Base-by-base conservation (phyloP, 1,140 invertebrate species). In the Protaetia brevitarsis region DNA sequence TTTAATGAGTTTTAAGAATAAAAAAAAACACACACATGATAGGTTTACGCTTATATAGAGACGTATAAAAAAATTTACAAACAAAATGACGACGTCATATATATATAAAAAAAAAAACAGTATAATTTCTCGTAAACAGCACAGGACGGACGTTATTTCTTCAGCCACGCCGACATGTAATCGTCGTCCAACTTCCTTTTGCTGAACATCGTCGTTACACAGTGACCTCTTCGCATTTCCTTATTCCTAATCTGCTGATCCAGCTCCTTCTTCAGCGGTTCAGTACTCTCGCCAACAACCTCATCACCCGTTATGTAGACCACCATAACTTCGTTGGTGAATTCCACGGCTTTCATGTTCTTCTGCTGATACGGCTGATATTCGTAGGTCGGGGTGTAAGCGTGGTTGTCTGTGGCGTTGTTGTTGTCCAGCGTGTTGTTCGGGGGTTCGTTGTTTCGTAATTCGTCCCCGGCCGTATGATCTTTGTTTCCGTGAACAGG, bases 191-290 rank as follows among this genome's bases (percentile, higher is more conserved):
- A 21, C 27, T 56, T 64, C 57, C 60, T 45, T 11, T 63, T 51
- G n/a, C 59, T 41, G 16, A 68, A 64, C 19, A 66, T 16, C 10
- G 59, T 66, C 16, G 66, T 65, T 19, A 66, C 57, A 30, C 61
- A 65, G 23, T 70, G 66, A 19, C 68, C 71, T 10, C 64, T 63
- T 29, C 71, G 37, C 68, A 72, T 68, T 51, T 72, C 68, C 45
- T 72, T 72, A 59, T 72, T 72, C 11, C 71, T 61, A 16, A 66
- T 68, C 59, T 72, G 71, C 28, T 72, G 71, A 26, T 72, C 71
- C 26, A 67, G 26, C 36, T 72, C 71, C 36, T 72, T 70, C 57
- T 72, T 72, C 2, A 72, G 34, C 2, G 71, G 71, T 29, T 72
- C 71, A 1, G 66, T 66, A 1, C 59, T 30, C 45, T 70, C 66